Base-by-base conservation (phyloP, 2,888 invertebrate species). In the Acanthococcus lagerstroemiae region DNA sequence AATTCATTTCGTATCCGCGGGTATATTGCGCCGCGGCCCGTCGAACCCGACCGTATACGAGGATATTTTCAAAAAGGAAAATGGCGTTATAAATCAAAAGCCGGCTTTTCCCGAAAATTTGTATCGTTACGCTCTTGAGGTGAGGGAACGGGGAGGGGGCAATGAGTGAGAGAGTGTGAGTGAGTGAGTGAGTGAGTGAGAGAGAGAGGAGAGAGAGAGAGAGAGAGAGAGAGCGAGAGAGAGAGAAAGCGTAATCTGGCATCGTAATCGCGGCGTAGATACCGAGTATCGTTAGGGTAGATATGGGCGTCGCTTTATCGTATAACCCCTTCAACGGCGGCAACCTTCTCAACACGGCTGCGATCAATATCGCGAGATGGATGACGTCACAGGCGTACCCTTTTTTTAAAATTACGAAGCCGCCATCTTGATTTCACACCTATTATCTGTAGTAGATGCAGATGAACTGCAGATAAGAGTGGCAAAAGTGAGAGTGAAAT, bases 341-440 rank as follows among this genome's bases (percentile, higher is more conserved):
- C 60, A 60, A 60, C 60, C 60, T 50, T 60, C 60, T 60, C 60
- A 50, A 60, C 60, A 60, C 46, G 17, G 4, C 46, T 50, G 50
- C 60, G 60, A 60, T 60, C 60, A 60, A 60, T 60, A 60, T 60
- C 60, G 50, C 60, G 50, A 60, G 60, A 60, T 60, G 60, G 60
- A 60, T 60, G 60, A 60, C 60, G 60, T 60, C 60, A 60, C 60
- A 37, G 37, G 27, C 50, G 60, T 60, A 60, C 60, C 60, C 60
- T 60, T 58, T 37, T 58, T 37, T 58, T 46, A 45, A 48, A 30
- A 50, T 26, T 27, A 25, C 60, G 15, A 48, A 60, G 48, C 60
- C 60, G 60, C 60, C 60, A 60, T 60, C 60, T 60, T 60, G 60
- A 60, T 60, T 60, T 60, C 60, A 60, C 60, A 60, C 60, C 60